Evolutionary conservation across 1,140 invertebrate species (phyloP).

Genomic region (Drosophila mauritiana): DNA sequence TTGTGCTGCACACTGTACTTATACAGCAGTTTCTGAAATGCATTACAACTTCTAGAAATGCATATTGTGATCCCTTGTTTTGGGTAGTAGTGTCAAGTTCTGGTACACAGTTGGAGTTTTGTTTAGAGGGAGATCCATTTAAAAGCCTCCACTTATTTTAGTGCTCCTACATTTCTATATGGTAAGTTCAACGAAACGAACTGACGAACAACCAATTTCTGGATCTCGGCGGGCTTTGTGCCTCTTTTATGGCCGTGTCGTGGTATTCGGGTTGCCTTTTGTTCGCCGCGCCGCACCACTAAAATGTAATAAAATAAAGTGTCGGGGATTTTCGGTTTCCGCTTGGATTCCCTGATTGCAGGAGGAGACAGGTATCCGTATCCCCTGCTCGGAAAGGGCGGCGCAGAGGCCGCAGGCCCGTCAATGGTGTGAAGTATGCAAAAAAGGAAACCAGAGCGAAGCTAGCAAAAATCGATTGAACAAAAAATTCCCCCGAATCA

Average conservation of each 20-base stretch:
- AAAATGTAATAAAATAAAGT: conserved; percentile 76
- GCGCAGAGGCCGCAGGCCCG: conserved; percentile 33
- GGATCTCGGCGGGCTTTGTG: conserved; percentile 17
- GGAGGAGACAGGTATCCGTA: conserved; percentile 5
- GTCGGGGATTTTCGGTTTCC: conserved; percentile 58
- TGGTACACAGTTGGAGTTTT: too few species aligned
- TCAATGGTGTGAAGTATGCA: conserved; percentile 65
- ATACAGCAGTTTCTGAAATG: too few species aligned
- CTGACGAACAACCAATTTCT: conserved; percentile 40
- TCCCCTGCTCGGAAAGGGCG: neutral
- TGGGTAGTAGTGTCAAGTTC: too few species aligned
- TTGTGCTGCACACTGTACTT: too few species aligned
- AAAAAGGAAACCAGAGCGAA: conserved; percentile 30
- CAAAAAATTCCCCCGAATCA: conserved; percentile 11
- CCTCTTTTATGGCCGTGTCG: conserved; percentile 23
- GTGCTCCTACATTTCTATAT: neutral
- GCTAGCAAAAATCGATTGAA: conserved; percentile 34
- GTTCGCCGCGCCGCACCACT: conserved; percentile 30
- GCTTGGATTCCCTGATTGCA: conserved; percentile 39
- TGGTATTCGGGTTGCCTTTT: conserved; percentile 8
- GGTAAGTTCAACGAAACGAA: neutral
- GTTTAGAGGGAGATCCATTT: too few species aligned
- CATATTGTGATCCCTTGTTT: too few species aligned
- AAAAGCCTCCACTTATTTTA: too few species aligned
- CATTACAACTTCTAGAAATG: too few species aligned